These are phyloP conservation scores for Zaprionus ghesquierei DNA, from an alignment of 1,140 invertebrate species.

Conservation along the genomic window DNA sequence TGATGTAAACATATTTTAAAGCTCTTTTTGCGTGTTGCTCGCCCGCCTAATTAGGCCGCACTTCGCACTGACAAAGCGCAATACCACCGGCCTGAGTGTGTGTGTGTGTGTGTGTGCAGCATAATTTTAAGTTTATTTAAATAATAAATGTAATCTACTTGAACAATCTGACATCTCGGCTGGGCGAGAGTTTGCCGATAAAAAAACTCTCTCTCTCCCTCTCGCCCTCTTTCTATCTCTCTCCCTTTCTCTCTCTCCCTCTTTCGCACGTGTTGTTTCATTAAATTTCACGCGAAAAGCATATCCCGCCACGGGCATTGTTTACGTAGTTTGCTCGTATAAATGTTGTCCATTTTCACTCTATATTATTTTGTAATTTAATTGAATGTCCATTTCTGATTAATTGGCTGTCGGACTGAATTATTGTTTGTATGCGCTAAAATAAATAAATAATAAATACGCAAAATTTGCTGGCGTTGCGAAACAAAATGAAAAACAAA, in stretches of 20 bases:
- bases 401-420: slow-evolving; percentile 77
- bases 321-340: slow-evolving; percentile 19
- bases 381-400: slow-evolving; percentile 81
- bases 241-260: neutral
- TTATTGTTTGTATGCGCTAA: slow-evolving; percentile 62
- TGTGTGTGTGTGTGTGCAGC: slow-evolving; percentile 10
- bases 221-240: too few species aligned
- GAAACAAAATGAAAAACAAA: slow-evolving; percentile 16
- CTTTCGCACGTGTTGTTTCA: slow-evolving; percentile 48
- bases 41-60: slow-evolving; percentile 62
- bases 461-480: slow-evolving; percentile 57
- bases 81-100: slow-evolving; percentile 32
- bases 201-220: slow-evolving; percentile 1
- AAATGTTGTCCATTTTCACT: slow-evolving; percentile 26
- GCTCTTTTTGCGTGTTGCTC: slow-evolving; percentile 58
- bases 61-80: slow-evolving; percentile 49
- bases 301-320: slow-evolving; percentile 51
- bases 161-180: slow-evolving; percentile 44
- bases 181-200: too few species aligned
- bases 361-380: slow-evolving; percentile 71
- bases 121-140: slow-evolving; percentile 55
- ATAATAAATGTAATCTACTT: slow-evolving; percentile 45
- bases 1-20: slow-evolving; percentile 70
- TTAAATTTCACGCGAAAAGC: slow-evolving; percentile 55
- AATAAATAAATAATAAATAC: slow-evolving; percentile 77